Evolutionary conservation across 2,797 vertebrate genomes (phyloP), one percentile per base, ranked within the genome.

Genomic region (Salmo trutta): DNA sequence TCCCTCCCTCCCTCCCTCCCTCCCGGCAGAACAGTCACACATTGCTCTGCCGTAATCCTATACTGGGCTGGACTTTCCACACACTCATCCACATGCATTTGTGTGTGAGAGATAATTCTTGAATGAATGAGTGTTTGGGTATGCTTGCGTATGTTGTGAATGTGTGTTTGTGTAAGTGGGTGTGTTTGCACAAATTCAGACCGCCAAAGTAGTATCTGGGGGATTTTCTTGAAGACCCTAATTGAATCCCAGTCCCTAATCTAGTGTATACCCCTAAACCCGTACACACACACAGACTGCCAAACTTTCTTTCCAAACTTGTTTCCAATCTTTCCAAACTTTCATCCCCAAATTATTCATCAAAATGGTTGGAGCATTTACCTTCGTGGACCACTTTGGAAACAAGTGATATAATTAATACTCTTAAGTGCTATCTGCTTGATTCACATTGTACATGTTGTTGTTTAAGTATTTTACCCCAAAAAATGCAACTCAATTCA

Each of bases 161-260:
- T 71, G 33, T 21, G 5, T 33, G 21, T 31, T 10, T 36, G 31
- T 33, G 31, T 69, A 6, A 21, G 19, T 79, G 83, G 84, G 88
- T 75, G 84, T 83, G 71, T 87, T 86, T 88, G 84, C 82, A 80
- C 81, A 76, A 82, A 85, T 36, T 19, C 72, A 81, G 88, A 90
- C 87, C 89, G 88, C 90, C 88, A 82, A 66, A 88, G 76, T 75
- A 1, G 77, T 81, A 83, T 89, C 81, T 78, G 80, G 84, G 79
- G 86, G 91, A 92, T 93, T 91, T 93, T 91, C 90, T 90, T 83
- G 88, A 92, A 88, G 87, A 87, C 85, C 83, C 87, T 93, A 92
- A 93, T 93, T 93, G 93, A 94, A 94, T 93, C 91, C 89, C 78
- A 81, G 71, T 82, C 85, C 86, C 79, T 93, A 92, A 93, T 91